These are phyloP conservation scores for Pollenia amentaria DNA, from an alignment of 2,888 invertebrate species.

Conservation along the genomic window DNA sequence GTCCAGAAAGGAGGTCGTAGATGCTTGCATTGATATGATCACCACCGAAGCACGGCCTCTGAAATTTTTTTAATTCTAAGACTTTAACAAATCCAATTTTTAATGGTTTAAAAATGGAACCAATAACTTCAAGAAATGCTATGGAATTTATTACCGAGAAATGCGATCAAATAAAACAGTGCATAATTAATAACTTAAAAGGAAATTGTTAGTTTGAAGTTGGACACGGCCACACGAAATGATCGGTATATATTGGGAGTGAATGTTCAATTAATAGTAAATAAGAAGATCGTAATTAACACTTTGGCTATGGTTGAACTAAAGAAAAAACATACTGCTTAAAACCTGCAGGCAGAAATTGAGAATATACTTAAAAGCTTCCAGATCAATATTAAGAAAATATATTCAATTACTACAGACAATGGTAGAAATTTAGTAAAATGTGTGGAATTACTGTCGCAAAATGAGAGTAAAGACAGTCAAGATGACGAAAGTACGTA, in stretches of 20 bases:
- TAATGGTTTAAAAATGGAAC: conserved; percentile 1
- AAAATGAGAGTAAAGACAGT: conserved; percentile 22
- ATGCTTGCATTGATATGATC: conserved; percentile 21
- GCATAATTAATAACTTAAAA: too few relatives aligned
- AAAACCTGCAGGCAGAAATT: conserved; percentile 19
- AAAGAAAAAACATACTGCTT: conserved; percentile 22
- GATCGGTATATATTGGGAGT: conserved; percentile 32
- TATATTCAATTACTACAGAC: conserved; percentile 41
- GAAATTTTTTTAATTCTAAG: conserved; percentile 9
- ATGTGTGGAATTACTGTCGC: conserved; percentile 36
- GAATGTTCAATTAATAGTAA: conserved; percentile 35
- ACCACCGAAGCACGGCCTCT: conserved; percentile 16
- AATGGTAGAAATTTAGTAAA: conserved; percentile 37
- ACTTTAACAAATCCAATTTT: conserved; percentile 21
- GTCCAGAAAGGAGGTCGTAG: conserved; percentile 9
- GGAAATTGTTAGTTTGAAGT: too few relatives aligned
- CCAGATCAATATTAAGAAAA: conserved; percentile 32
- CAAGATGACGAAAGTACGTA: conserved; percentile 12
- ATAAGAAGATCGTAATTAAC: conserved; percentile 28
- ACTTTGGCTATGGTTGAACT: conserved; percentile 31
- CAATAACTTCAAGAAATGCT: not conserved
- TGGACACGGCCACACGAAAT: not conserved
- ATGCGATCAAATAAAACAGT: too few relatives aligned
- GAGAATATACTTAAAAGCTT: conserved; percentile 21
- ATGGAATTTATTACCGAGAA: too few relatives aligned